Evolutionary conservation across 2,888 invertebrate species (phyloP).

Genomic region (Malachius bipustulatus): DNA sequence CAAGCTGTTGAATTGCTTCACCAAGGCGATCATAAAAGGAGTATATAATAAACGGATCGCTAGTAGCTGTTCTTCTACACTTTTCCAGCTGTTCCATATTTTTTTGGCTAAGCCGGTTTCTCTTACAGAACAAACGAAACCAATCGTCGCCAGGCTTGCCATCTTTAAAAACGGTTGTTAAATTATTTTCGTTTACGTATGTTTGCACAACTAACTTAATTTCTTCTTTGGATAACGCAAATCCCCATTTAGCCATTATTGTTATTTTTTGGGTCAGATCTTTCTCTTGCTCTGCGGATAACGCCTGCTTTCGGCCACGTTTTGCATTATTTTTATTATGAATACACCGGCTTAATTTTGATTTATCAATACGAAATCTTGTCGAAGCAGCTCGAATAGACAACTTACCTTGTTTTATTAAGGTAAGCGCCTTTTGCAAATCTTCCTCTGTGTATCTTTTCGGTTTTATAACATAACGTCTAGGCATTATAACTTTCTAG

Average conservation of each 20-base stretch:
- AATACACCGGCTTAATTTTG: no score
- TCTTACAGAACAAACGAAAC: slow-evolving; percentile 15
- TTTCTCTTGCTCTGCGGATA: background rate
- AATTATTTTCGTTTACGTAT: slow-evolving; percentile 13
- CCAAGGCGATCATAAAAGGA: background rate
- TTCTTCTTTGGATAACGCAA: slow-evolving; percentile 13
- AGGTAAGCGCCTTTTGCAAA: slow-evolving; percentile 9
- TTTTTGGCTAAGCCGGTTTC: slow-evolving; percentile 14
- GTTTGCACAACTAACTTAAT: slow-evolving; percentile 12
- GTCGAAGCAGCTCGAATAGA: slow-evolving; percentile 10
- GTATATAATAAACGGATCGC: slow-evolving; percentile 17
- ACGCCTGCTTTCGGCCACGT: no score
- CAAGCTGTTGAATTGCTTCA: slow-evolving; percentile 12
- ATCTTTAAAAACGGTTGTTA: slow-evolving; percentile 13
- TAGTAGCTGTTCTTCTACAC: slow-evolving; percentile 11
- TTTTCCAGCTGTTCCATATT: slow-evolving; percentile 16
- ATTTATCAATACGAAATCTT: slow-evolving; percentile 9
- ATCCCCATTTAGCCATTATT: slow-evolving; percentile 11
- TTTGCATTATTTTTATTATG: no score
- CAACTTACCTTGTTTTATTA: slow-evolving; percentile 11
- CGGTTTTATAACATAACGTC: slow-evolving; percentile 10
- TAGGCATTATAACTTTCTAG: no score
- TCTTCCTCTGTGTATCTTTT: slow-evolving; percentile 12
- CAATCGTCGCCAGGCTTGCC: slow-evolving; percentile 14
- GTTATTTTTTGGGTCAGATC: slow-evolving; percentile 9